Evolutionary conservation across 2,888 invertebrate species (phyloP), one percentile per base, ranked within the genome.

Genomic region (Arrhopalites spinosus): DNA sequence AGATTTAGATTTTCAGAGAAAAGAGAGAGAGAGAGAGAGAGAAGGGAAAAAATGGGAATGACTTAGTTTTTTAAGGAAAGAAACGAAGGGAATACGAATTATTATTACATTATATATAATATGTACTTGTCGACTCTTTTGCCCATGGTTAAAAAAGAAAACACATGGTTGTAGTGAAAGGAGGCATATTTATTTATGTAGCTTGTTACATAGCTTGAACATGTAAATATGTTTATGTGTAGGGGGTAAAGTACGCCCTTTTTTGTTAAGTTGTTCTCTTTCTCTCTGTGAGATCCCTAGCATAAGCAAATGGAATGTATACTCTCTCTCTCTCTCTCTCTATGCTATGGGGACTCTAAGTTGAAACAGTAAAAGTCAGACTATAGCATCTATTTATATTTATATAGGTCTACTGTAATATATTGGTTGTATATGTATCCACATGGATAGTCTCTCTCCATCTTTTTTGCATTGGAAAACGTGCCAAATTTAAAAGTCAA

Each of bases 401-500:
- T 36, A 36, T 36, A 36, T 36, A 36, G 11, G 11, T n/a, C n/a
- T 7, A 36, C 36, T 36, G 36, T 36, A 11, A 7, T 36, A 7
- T 11, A 7, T 7, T 36, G 5, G 5, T 3, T 36, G 36, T 36
- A 11, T 36, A 3, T 36, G 3, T 36, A 36, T 36, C 5, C 11
- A 36, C 36, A 11, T 36, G n/a, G n/a, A n/a, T n/a, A n/a, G 1
- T 53, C 20, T n/a, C n/a, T 53, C 53, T 11, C 8, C 23, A n/a
- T 53, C n/a, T 64, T 66, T 66, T 66, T 66, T 66, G 66, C 66
- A 66, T 66, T 66, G 45, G 43, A 45, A 45, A 66, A 66, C 66
- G 66, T 66, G 66, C 66, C 66, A 66, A 66, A 66, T 66, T 66
- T 66, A 66, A 66, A 66, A 66, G 66, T 66, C 66, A 66, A 66